Percentiles rank a stretch among this genome's conserved stretches.
These are phyloP conservation scores for Channa striata DNA, from an alignment of 2,797 vertebrate species.

Conservation along the genomic window DNA sequence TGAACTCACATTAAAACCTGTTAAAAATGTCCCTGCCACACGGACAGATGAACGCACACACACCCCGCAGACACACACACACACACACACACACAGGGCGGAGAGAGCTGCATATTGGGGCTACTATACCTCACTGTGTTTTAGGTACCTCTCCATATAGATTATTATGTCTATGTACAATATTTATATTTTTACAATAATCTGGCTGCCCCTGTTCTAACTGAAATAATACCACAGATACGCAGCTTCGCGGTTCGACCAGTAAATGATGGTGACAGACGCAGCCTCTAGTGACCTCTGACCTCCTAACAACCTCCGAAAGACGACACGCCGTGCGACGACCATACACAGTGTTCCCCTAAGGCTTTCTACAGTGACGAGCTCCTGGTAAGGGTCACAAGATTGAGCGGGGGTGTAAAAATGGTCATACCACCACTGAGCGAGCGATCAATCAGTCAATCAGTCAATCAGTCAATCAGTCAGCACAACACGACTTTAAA, in stretches of 20 bases:
- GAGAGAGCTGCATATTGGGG: constrained; percentile 82
- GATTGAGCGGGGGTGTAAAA: constrained; percentile 48
- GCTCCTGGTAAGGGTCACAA: constrained; percentile 53
- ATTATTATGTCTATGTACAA: constrained; percentile 86
- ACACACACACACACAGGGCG: constrained; percentile 61
- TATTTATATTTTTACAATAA: constrained; percentile 84
- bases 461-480: constrained; percentile 28
- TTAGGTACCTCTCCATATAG: constrained; percentile 82
- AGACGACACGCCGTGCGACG: constrained; percentile 27
- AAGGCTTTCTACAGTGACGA: constrained; percentile 69
- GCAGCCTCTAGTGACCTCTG: constrained; percentile 22
- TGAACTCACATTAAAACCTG: constrained; percentile 50
- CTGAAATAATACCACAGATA: constrained; percentile 57
- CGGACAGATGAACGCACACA: constrained; percentile 35
- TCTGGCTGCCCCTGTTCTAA: constrained; percentile 69
- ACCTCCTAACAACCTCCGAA: constrained; percentile 33
- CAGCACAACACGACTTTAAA: constrained; percentile 65
- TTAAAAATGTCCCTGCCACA: constrained; percentile 57
- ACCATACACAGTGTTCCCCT: constrained; percentile 70
- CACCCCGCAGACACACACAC: constrained; percentile 25
- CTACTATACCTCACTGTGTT: constrained; percentile 77
- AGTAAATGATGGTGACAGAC: constrained; percentile 55
- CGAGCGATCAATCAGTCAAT: constrained; percentile 6
- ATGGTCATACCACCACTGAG: constrained; percentile 39
- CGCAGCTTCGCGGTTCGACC: constrained; percentile 30